Evolutionary conservation across 2,113 vertebrate genomes (phyloP), one percentile per base, ranked within the genome.

Genomic region (Edolisoma coerulescens): DNA sequence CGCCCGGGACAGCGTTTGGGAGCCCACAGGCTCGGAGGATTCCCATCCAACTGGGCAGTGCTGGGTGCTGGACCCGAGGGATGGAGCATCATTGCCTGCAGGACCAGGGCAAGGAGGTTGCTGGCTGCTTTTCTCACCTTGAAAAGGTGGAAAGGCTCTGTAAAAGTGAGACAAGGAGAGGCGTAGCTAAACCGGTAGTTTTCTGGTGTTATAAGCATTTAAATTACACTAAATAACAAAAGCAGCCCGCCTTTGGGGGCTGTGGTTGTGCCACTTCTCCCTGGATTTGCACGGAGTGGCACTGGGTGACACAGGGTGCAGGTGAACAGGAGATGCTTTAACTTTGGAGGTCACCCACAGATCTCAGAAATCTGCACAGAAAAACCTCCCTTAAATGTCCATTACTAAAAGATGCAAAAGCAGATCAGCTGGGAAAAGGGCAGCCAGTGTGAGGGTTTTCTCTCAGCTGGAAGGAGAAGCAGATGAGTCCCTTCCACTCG

Each of bases 11-110:
- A 3, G 28, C 21, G 9, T 42, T 17, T 13, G 1, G 35, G 44
- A 3, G 11, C 24, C 11, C 39, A 2, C 5, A 7, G 9, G 2
- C 26, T 33, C 21, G 3, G 10, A 17, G 18, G 14, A 39, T 3
- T 26, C 79, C 47, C 0, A 1, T 24, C 41, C 59, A 61, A 3
- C n/a, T 0, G 3, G 19, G 65, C 42, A 59, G 44, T 0, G 3
- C 53, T 42, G 80, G 21, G 1, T 47, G 79, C n/a, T 21, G 56
- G 24, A 12, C 28, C 20, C 4, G 2, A 32, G 16, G 7, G 33
- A 20, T 30, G 73, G 63, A 44, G 37, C 50, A 22, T 33, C 60
- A 11, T 8, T 20, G 3, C 56, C 84, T 53, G 64, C 28, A 27
- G 53, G 17, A 47, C 4, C 4, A 3, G 24, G 12, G 16, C 5